Base-by-base conservation (phyloP, 1,140 invertebrate genomes). In the Stegodyphus mimosarum region DNA sequence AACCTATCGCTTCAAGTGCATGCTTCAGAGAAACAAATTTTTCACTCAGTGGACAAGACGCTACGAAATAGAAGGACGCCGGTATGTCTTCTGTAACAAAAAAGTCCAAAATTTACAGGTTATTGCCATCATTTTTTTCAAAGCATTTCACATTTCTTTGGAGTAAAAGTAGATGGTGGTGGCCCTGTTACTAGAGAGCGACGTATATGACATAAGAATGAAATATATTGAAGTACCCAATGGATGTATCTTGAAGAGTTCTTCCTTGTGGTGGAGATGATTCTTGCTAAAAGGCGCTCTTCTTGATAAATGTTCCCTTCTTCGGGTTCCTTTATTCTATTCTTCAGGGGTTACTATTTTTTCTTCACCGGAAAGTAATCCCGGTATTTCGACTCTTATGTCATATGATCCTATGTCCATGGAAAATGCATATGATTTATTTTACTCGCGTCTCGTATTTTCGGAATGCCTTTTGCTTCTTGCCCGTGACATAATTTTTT, bases 191-290 rank as follows among this genome's bases (percentile, higher is more conserved):
- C 33, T 33, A 33, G 33, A 33, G 33, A 33, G 33, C 33, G 33
- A 3, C 33, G 33, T 33, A 33, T 75, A 33, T 49, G 73, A n/a
- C 52, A 64, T n/a, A 50, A 7, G 18, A 6, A 55, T 10, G 73
- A 75, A 75, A 75, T 75, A 75, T 75, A 63, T 15, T 49, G 52
- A 55, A 60, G 55, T 33, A 55, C 10, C 52, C 52, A 18, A 63
- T 60, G 51, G 75, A 64, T 77, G 75, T 17, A 66, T 77, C 67
- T 67, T 77, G 75, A 77, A 77, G 63, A 77, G 75, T 64, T 64
- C 17, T 64, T 64, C 13, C 63, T 13, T 15, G 17, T 15, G 63
- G 63, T 13, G 9, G 13, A 33, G 33, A 33, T 33, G 33, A 33
- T 67, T 33, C 33, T 33, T 33, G 33, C 33, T 33, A 33, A 33